Percentiles rank a stretch among this genome's conserved stretches.
Evolutionary conservation across 2,113 vertebrate genomes (phyloP).

Genomic region (Ivindomyrus marchei): DNA sequence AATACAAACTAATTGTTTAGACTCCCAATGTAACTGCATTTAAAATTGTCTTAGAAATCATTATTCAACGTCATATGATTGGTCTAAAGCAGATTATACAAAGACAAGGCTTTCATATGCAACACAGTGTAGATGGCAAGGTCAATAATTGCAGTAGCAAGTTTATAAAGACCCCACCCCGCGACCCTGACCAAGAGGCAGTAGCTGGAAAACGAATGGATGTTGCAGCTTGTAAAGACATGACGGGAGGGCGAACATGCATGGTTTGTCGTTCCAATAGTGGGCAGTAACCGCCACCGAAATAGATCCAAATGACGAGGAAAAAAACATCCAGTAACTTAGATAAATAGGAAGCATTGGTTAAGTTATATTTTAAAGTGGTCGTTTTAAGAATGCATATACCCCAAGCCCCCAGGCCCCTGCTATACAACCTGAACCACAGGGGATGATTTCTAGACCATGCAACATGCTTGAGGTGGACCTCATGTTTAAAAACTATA

Average conservation of each 20-base stretch:
- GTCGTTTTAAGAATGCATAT: not conserved
- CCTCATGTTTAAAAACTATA: too few relatives aligned
- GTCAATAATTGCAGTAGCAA: not conserved
- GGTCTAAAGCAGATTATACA: not conserved
- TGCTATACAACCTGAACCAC: too few relatives aligned
- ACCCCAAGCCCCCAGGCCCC: too few relatives aligned
- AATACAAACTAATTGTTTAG: not conserved
- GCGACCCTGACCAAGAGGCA: not conserved
- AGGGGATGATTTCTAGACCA: too few relatives aligned
- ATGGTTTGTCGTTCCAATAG: not conserved
- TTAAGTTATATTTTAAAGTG: not conserved
- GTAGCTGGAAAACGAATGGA: not conserved
- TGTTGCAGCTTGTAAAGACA: not conserved
- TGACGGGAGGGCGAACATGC: not conserved
- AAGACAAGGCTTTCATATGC: not conserved
- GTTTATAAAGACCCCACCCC: not conserved
- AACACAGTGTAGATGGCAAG: not conserved
- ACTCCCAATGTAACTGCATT: not conserved
- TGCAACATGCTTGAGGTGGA: too few relatives aligned
- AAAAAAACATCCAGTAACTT: not conserved
- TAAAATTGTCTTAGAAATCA: not conserved
- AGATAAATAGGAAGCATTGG: not conserved
- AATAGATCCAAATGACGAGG: not conserved
- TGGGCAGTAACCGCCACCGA: not conserved
- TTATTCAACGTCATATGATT: not conserved